Evolutionary conservation across 23 tunicate genomes (phyloP), one percentile per base, ranked within the genome.

Genomic region (Aplidium turbinatum): DNA sequence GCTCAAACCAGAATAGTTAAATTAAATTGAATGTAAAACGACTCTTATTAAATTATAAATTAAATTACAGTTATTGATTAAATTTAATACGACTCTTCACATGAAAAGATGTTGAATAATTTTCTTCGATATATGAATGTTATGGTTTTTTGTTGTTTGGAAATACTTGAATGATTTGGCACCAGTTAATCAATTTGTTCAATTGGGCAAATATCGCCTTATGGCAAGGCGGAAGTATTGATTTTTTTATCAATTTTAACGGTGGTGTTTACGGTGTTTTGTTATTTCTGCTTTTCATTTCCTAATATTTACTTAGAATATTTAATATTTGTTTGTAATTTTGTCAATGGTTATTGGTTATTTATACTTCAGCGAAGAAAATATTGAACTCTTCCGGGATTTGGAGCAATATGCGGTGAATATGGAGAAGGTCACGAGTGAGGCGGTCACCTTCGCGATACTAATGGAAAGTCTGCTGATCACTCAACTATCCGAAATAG

Each of bases 371-470:
- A 77, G 81, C 16, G 83, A 77, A 35, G 78, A 85, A 45, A 85
- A 85, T 47, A 85, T 77, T 26, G 78, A 52, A 46, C 40, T 85
- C 32, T 85, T 85, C 75, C 52, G 64, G 26, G 91, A 85, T 61
- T 61, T 85, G 78, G 91, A 85, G 36, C 58, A 60, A 2, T 77
- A 64, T 42, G 91, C 91, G 19, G 83, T 85, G 50, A 63, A 52
- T 25, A 67, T 85, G 83, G 78, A 77, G 30, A 56, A 80, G 42
- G 38, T 70, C 9, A 68, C 85, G 42, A 40, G 69, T 11, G 60
- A 75, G n/a, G 13, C 52, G 27, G 65, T 73, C 21, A 85, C 83
- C 29, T 85, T 85, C 31, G 91, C 73, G 24, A 58, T 31, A 2
- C 60, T 85, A 16, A 85, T 85, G 91, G 62, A 69, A 9, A 48